A percentile compares a stretch with the other conserved stretches of the same genome.
phyloP scores from a whole-genome alignment of 2,888 invertebrate species.

The Mantis religiosa region DNA sequence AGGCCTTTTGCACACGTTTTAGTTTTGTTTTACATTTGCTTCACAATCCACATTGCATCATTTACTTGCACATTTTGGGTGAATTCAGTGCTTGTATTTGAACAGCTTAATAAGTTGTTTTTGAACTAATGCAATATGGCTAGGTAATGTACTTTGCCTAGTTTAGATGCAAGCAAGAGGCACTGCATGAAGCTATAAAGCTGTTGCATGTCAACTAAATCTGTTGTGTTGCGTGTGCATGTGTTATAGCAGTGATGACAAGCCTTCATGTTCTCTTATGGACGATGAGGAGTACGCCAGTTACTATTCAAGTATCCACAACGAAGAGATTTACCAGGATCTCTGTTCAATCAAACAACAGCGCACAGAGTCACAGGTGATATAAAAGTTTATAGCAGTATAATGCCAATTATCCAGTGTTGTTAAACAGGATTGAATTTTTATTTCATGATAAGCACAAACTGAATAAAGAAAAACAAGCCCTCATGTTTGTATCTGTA shows the following conservation, averaged over 20 bases:
- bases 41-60: neutral
- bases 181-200: neutral
- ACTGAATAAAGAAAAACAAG: no score
- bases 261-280: constrained; percentile 37
- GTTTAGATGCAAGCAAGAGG: neutral
- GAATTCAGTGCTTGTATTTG: neutral
- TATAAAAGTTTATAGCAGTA: neutral
- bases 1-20: no score
- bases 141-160: neutral
- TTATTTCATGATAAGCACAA: no score
- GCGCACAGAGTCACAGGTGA: constrained; percentile 53
- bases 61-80: neutral
- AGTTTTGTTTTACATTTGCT: neutral
- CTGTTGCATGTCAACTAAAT: constrained; percentile 5
- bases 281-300: constrained; percentile 59
- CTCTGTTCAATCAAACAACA: constrained; percentile 68
- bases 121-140: neutral
- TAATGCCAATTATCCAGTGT: neutral
- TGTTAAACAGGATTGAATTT: neutral
- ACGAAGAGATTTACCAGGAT: constrained; percentile 93
- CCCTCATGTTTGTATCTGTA: no score
- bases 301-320: constrained; percentile 69
- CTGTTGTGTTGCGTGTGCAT: constrained; percentile 27
- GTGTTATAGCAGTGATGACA: constrained; percentile 40
- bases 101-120: neutral